Conservation (phyloP, 2,888 invertebrate genomes). For the Corbicula japonica region DNA sequence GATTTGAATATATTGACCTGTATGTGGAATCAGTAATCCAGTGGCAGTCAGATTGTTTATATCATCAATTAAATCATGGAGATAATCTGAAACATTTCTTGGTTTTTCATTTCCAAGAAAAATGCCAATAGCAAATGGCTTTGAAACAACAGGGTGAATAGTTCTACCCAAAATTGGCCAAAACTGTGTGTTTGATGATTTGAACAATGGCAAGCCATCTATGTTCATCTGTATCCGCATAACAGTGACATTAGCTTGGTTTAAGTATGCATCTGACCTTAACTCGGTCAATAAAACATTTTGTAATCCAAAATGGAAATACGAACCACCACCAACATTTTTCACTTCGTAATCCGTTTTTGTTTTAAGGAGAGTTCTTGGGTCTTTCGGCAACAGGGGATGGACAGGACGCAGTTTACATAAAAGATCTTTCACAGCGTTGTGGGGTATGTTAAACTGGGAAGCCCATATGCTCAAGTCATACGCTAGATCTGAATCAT, state of each 20-base stretch:
- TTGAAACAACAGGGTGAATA: constrained; percentile 14
- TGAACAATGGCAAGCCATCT: constrained; percentile 14
- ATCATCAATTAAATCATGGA: constrained; percentile 24
- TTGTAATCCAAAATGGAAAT: constrained; percentile 22
- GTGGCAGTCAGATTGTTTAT: neutral
- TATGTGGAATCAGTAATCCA: constrained; percentile 20
- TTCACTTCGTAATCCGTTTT: constrained; percentile 5
- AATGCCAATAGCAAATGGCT: constrained; percentile 35
- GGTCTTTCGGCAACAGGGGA: constrained; percentile 21
- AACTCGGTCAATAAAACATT: constrained; percentile 11
- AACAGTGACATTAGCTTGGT: no score
- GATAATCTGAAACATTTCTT: constrained; percentile 8
- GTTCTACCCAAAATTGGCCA: constrained; percentile 31
- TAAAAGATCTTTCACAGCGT: constrained; percentile 24
- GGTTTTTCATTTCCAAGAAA: constrained; percentile 30
- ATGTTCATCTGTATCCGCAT: constrained; percentile 20
- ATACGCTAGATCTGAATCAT: constrained; percentile 24
- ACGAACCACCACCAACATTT: constrained; percentile 21
- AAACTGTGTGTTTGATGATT: constrained; percentile 6
- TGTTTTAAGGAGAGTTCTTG: no score
- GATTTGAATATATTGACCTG: constrained; percentile 15
- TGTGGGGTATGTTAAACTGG: constrained; percentile 28
- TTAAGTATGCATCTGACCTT: neutral
- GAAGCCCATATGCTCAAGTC: constrained; percentile 21
- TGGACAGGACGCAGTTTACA: constrained; percentile 18